phyloP scores from a whole-genome alignment of 2,797 vertebrate species.

The Chaetophractus vellerosus region DNA sequence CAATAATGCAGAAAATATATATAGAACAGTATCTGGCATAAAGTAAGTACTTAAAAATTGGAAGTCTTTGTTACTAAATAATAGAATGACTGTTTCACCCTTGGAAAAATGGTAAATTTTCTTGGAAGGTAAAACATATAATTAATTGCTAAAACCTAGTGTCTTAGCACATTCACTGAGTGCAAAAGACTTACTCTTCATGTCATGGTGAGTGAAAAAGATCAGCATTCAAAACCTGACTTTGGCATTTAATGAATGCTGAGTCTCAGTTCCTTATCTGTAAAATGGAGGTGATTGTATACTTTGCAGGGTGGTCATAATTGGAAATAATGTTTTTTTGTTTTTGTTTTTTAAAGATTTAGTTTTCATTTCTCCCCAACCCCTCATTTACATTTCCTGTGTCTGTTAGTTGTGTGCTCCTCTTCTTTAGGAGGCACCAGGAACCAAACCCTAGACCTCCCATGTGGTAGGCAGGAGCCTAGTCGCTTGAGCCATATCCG shows the following conservation, averaged over 20 bases:
- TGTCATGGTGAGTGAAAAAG: neutral
- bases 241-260: constrained; percentile 46
- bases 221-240: constrained; percentile 16
- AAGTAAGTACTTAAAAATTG: neutral
- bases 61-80: constrained; percentile 7
- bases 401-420: too few relatives aligned
- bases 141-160: constrained; percentile 17
- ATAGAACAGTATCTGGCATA: neutral
- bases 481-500: too few relatives aligned
- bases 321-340: neutral
- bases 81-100: constrained; percentile 14
- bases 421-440: too few relatives aligned
- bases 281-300: constrained; percentile 12
- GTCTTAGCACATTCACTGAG: constrained; percentile 1
- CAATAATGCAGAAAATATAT: constrained; percentile 16
- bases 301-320: constrained; percentile 5
- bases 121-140: constrained; percentile 14
- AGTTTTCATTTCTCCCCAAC: too few relatives aligned
- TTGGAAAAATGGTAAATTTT: constrained; percentile 43
- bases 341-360: too few relatives aligned
- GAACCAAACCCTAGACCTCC: too few relatives aligned
- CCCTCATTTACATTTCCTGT: too few relatives aligned
- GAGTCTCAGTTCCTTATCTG: constrained; percentile 5
- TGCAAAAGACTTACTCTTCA: neutral
- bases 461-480: too few relatives aligned